These are phyloP conservation scores for Habropoda laboriosa DNA, from an alignment of 1,140 invertebrate species.

Conservation along the genomic window DNA sequence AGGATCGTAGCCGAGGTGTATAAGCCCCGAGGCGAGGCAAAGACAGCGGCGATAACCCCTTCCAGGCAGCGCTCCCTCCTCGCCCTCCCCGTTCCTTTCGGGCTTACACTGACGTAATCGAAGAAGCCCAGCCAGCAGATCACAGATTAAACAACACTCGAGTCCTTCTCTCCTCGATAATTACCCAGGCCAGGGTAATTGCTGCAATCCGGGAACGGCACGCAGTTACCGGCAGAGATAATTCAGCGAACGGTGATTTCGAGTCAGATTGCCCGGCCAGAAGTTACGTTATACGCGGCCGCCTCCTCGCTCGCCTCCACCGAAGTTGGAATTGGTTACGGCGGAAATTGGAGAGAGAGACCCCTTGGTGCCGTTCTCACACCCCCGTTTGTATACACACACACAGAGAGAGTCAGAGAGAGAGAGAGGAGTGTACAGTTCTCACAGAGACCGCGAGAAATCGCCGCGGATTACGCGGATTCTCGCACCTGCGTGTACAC, in stretches of 20 bases:
- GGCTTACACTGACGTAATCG: constrained; percentile 75
- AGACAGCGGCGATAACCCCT: constrained; percentile 15
- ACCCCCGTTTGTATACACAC: constrained; percentile 1
- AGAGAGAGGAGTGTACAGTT: constrained; percentile 54
- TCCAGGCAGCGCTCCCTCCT: constrained; percentile 5
- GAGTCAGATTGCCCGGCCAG: constrained; percentile 78
- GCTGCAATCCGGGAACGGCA: constrained; percentile 79
- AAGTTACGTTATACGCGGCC: constrained; percentile 76
- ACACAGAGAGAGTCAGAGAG: too few species aligned
- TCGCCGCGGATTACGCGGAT: constrained; percentile 60
- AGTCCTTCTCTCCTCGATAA: constrained; percentile 80
- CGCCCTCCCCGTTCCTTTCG: constrained; percentile 46
- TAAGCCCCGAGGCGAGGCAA: constrained; percentile 9
- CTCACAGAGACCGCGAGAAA: constrained; percentile 52
- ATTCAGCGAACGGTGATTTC: constrained; percentile 80
- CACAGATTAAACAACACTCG: constrained; percentile 80
- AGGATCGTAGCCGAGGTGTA: background rate
- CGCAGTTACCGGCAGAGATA: constrained; percentile 78
- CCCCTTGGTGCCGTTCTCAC: constrained; percentile 52
- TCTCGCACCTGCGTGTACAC: constrained; percentile 64
- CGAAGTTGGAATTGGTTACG: constrained; percentile 80
- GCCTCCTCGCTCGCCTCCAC: constrained; percentile 42
- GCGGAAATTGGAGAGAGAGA: constrained; percentile 69
- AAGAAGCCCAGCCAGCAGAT: constrained; percentile 75
- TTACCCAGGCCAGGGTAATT: constrained; percentile 79